These are phyloP conservation scores for Schizothorax lantsangensis DNA, from an alignment of 2,797 vertebrate species.

Conservation along the genomic window DNA sequence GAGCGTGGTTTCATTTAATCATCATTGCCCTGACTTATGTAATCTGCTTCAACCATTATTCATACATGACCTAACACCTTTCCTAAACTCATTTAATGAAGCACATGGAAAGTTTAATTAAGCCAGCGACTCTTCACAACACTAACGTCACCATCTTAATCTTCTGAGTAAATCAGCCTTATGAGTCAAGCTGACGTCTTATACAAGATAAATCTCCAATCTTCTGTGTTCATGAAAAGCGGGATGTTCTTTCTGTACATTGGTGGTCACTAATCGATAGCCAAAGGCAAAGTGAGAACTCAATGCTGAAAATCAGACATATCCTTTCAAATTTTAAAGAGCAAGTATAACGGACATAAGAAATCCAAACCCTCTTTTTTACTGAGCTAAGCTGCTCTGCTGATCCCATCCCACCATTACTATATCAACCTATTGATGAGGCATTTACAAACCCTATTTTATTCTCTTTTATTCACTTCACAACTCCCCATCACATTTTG, in stretches of 20 bases:
- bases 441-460: not conserved
- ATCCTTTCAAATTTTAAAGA: constrained; percentile 38
- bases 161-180: constrained; percentile 1
- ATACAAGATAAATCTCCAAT: constrained; percentile 5
- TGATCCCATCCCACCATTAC: not conserved
- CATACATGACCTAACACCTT: constrained; percentile 31
- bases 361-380: constrained; percentile 18
- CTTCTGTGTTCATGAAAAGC: constrained; percentile 1
- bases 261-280: constrained; percentile 38
- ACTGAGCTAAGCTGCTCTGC: not conserved
- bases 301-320: constrained; percentile 13
- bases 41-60: constrained; percentile 12
- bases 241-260: not conserved
- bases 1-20: constrained; percentile 4
- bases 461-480: not conserved
- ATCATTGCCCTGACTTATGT: not conserved
- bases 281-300: constrained; percentile 28
- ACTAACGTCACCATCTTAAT: constrained; percentile 10
- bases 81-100: constrained; percentile 32
- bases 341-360: constrained; percentile 23
- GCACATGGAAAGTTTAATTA: constrained; percentile 36
- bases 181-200: not conserved
- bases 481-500: not conserved
- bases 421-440: not conserved
- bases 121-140: constrained; percentile 6